These are phyloP conservation scores for Fukomys damarensis DNA, from an alignment of 2,113 vertebrate genomes.

Conservation along the genomic window DNA sequence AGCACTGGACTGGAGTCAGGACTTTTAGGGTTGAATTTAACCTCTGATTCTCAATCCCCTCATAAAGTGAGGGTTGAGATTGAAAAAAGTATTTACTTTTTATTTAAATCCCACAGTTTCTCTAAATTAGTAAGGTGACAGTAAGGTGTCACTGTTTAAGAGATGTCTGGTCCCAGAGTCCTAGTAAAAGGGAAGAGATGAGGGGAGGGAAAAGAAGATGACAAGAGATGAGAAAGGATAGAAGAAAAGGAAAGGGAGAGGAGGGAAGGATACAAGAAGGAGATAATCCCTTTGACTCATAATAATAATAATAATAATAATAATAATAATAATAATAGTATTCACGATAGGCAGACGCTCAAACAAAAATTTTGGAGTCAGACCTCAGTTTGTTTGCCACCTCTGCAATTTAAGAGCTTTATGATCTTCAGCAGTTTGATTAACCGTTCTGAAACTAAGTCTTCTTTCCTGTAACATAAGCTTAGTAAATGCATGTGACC, in stretches of 20 bases:
- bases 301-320: constrained; percentile 8
- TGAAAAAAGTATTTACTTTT: not conserved
- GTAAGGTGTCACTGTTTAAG: not conserved
- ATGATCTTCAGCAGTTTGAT: not conserved
- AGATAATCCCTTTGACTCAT: not conserved
- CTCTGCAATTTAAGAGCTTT: not conserved
- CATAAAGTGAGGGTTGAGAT: not conserved
- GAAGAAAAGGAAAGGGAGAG: not conserved
- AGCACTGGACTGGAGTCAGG: not conserved
- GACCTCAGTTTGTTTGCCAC: not conserved
- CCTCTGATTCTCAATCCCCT: not conserved
- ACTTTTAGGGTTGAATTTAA: not conserved
- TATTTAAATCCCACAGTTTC: not conserved
- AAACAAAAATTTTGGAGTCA: constrained; percentile 26
- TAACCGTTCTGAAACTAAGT: constrained; percentile 1
- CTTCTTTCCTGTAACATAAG: not conserved
- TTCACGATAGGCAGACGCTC: not conserved
- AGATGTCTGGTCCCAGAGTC: not conserved
- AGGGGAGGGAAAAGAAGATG: not conserved
- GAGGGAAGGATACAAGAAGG: no score
- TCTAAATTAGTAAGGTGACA: not conserved
- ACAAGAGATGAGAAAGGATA: not conserved
- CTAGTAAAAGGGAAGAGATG: not conserved
- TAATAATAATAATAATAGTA: constrained; percentile 22
- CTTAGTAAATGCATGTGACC: not conserved